Evolutionary conservation across 2,888 invertebrate species (phyloP), one percentile per base, ranked within the genome.

Genomic region (Nebria brevicollis): DNA sequence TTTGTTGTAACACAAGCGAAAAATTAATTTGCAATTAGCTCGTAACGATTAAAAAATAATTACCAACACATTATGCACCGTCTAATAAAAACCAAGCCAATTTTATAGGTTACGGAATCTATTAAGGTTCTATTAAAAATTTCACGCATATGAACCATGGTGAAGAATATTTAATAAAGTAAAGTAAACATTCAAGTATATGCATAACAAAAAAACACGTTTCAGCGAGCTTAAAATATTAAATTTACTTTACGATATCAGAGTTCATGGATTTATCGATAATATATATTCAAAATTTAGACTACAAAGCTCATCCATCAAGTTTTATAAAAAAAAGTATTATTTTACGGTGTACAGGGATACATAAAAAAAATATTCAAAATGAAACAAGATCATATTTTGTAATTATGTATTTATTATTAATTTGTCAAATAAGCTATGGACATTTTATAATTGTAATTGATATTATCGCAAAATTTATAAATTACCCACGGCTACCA

Each of bases 1-100:
- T 80, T 75, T 80, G 75, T 80, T 75, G 72, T 64, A 70, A 80
- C 80, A 75, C 54, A 65, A 43, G 66, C 79, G 26, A 79, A 75
- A 79, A 79, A 79, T 75, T 79, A 75, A 13, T 66, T 41, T 20
- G 26, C 26, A 66, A 70, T 70, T 70, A 70, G 70, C 15, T 70
- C 70, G 15, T 70, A 25, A 70, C 70, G 70, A 70, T 70, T 70
- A 70, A 70, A 66, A 70, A 26, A 70, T 20, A 70, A 8, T 70
- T 70, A 20, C 34, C 25, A 6, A 7, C 20, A 25, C 70, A 70
- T 70, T 15, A 70, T 34, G 34, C 26, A 4, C 25, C 70, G 20
- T 70, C 8, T 8, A 54, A 6, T 54, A 54, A 54, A 54, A 54
- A 11, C 54, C 13, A 54, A 54, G 54, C 54, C 54, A 54, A 43